Percentiles rank a stretch among this genome's conserved stretches.
Evolutionary conservation across 2,797 vertebrate genomes (phyloP).

Genomic region (Myioborus melanocephalus): DNA sequence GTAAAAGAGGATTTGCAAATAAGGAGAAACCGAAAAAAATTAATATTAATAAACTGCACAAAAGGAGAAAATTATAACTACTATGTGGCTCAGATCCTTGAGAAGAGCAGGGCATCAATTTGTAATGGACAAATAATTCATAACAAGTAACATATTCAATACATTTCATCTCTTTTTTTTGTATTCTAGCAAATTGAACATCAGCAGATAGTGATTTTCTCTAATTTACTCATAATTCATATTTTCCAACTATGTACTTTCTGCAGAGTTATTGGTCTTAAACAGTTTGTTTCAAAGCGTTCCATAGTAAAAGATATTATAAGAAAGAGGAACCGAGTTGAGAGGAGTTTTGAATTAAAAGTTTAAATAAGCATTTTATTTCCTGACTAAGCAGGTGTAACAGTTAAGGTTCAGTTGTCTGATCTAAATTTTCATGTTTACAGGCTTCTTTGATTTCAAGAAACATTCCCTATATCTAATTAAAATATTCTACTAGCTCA

Average conservation of each 20-base stretch:
- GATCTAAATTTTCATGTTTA: background rate
- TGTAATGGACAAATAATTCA: constrained; percentile 43
- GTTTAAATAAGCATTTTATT: background rate
- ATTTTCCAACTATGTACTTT: background rate
- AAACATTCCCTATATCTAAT: background rate
- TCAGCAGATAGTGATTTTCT: constrained; percentile 43
- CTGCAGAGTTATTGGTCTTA: constrained; percentile 1
- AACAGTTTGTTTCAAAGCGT: background rate
- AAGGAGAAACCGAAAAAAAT: constrained; percentile 33
- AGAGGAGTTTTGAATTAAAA: background rate
- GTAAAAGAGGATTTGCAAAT: constrained; percentile 9
- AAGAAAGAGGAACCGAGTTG: background rate
- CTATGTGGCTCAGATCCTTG: background rate
- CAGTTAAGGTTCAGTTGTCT: background rate
- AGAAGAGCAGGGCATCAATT: constrained; percentile 16
- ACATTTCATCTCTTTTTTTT: background rate
- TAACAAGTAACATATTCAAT: constrained; percentile 34
- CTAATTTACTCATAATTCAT: constrained; percentile 44
- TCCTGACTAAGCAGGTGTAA: background rate
- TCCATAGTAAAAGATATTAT: background rate
- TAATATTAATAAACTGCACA: constrained; percentile 35
- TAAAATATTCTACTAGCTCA: background rate
- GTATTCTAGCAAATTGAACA: constrained; percentile 36
- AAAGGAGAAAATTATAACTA: constrained; percentile 26
- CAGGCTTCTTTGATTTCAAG: background rate